phyloP scores from a whole-genome alignment of 2,113 vertebrate genomes.

The Percopsis transmontana region DNA sequence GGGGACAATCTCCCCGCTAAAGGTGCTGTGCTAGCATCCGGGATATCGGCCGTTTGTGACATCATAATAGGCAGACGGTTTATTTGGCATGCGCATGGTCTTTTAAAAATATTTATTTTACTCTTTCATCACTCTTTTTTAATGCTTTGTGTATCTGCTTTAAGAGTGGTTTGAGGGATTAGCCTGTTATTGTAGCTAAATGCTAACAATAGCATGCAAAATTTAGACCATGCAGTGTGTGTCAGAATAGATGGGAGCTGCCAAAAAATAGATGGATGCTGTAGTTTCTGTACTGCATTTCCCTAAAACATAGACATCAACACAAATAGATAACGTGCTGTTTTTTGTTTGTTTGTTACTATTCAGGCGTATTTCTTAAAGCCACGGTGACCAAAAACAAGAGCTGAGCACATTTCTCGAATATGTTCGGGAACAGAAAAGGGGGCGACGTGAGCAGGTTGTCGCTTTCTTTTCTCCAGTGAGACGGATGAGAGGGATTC shows the following conservation, averaged over 20 bases:
- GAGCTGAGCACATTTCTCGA: slow-evolving; percentile 21
- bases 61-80: slow-evolving; percentile 45
- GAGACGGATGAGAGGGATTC: slow-evolving; percentile 57
- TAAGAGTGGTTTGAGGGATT: no score
- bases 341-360: no score
- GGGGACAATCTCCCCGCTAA: slow-evolving; percentile 36
- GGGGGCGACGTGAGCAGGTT: slow-evolving; percentile 33
- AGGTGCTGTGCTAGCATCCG: slow-evolving; percentile 45
- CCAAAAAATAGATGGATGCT: no score
- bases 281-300: slow-evolving; percentile 1
- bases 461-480: slow-evolving; percentile 29
- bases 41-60: slow-evolving; percentile 61
- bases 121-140: no score
- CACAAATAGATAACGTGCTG: not conserved
- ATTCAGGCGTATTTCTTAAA: not conserved
- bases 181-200: no score
- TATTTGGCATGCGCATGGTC: slow-evolving; percentile 17
- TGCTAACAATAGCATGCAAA: slow-evolving; percentile 13
- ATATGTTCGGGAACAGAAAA: slow-evolving; percentile 19
- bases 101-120: no score
- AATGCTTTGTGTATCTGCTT: no score
- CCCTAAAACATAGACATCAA: not conserved
- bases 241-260: slow-evolving; percentile 29
- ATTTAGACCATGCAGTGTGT: slow-evolving; percentile 21
- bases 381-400: slow-evolving; percentile 26